phyloP scores from a whole-genome alignment of 2,888 invertebrate genomes.

The Cremastinae sp. region DNA sequence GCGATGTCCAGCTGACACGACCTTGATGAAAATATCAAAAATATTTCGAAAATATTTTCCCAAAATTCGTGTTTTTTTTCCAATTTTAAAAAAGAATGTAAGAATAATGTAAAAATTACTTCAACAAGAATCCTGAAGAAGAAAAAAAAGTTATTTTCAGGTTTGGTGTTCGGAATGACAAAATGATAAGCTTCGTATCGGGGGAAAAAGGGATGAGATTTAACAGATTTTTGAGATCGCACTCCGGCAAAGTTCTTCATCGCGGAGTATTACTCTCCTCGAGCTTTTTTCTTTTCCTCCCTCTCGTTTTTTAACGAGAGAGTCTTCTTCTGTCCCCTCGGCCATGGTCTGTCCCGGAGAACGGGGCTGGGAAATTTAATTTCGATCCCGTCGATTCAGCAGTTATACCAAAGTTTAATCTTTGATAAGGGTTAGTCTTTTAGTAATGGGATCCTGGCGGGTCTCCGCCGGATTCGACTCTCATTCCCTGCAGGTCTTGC shows the following conservation, averaged over 20 bases:
- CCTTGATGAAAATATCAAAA: no score
- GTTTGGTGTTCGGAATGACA: no score
- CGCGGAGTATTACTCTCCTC: constrained; percentile 30
- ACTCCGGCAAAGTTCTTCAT: constrained; percentile 19
- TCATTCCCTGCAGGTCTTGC: constrained; percentile 58
- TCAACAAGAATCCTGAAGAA: no score
- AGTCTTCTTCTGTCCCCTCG: constrained; percentile 16
- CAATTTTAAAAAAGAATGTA: no score
- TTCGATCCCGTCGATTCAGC: constrained; percentile 83
- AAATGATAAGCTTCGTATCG: no score
- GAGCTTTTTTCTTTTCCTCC: constrained; percentile 35
- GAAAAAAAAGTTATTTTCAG: no score
- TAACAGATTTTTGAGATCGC: no score
- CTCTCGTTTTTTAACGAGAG: constrained; percentile 38
- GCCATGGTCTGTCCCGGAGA: constrained; percentile 50
- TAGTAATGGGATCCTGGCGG: constrained; percentile 80
- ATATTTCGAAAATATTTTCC: no score
- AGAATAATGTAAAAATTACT: no score
- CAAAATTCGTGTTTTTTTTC: no score
- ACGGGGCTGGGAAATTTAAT: constrained; percentile 80
- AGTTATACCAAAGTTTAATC: constrained; percentile 82
- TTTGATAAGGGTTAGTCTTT: constrained; percentile 81
- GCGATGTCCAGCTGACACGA: not conserved
- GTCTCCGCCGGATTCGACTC: constrained; percentile 65
- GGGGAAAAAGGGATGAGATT: no score